These are phyloP conservation scores for Platorchestia sp. DNA, from an alignment of 1,140 invertebrate genomes.

Conservation along the genomic window DNA sequence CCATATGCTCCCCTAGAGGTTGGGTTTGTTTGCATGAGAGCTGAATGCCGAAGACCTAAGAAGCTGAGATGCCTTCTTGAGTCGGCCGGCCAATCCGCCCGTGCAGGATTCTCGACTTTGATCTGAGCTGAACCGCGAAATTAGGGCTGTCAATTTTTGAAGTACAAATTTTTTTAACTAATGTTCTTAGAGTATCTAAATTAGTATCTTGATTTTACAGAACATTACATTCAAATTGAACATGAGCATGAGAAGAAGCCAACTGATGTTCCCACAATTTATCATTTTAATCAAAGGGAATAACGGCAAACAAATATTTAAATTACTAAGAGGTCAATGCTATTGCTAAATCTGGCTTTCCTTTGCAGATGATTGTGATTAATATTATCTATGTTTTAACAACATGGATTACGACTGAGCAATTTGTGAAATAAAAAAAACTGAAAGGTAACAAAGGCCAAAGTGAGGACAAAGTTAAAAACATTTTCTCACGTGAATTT, in stretches of 20 bases:
- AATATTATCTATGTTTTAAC: no score
- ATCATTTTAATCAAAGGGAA: not conserved
- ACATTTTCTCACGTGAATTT: no score
- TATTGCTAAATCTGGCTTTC: no score
- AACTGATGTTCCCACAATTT: not conserved
- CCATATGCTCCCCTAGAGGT: not conserved
- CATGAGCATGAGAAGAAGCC: not conserved
- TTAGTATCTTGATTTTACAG: not conserved
- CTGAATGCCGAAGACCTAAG: not conserved
- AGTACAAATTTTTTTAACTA: not conserved
- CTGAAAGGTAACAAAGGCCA: no score
- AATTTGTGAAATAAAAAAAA: no score
- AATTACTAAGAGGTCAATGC: no score
- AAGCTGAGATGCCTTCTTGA: not conserved
- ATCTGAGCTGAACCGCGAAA: not conserved
- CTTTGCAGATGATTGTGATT: no score
- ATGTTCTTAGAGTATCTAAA: not conserved
- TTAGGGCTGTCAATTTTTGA: not conserved
- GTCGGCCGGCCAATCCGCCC: not conserved
- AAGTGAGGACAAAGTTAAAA: no score
- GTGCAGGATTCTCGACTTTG: not conserved
- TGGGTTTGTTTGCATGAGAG: not conserved
- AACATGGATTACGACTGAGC: no score
- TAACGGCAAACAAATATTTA: not conserved
- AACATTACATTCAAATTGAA: not conserved